phyloP scores from a whole-genome alignment of 2,888 invertebrate genomes.

The Yponomeuta evonymella region DNA sequence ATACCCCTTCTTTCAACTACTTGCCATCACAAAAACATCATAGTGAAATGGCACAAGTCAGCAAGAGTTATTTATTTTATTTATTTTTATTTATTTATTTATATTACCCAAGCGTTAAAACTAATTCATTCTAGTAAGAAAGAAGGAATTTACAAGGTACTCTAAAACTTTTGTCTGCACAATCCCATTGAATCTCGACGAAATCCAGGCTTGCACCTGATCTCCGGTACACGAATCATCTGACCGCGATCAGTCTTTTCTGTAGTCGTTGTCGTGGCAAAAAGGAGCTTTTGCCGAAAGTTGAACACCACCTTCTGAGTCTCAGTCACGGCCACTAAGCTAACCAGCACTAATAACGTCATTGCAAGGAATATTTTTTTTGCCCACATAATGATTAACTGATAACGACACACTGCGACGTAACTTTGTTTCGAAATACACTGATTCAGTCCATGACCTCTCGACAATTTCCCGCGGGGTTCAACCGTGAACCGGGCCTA shows the following conservation, averaged over 20 bases:
- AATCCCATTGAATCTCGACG: slow-evolving; percentile 41
- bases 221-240: slow-evolving; percentile 51
- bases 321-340: slow-evolving; percentile 27
- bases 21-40: no score
- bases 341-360: slow-evolving; percentile 31
- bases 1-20: no score
- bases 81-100: no score
- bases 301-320: slow-evolving; percentile 36
- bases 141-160: not conserved
- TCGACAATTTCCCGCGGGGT: slow-evolving; percentile 8
- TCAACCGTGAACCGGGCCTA: not conserved
- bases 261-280: slow-evolving; percentile 31
- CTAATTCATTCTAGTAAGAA: not conserved
- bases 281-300: slow-evolving; percentile 32
- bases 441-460: slow-evolving; percentile 15
- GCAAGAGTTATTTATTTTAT: no score
- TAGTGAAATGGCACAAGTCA: no score
- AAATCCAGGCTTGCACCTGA: slow-evolving; percentile 41
- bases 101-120: no score
- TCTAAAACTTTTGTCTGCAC: slow-evolving; percentile 37
- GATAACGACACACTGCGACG: slow-evolving; percentile 40
- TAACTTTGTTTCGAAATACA: slow-evolving; percentile 21
- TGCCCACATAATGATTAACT: slow-evolving; percentile 48
- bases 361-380: slow-evolving; percentile 37
- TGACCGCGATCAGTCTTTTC: slow-evolving; percentile 24